Evolutionary conservation across 2,888 invertebrate species (phyloP).

Genomic region (Stictocephala bisonia): DNA sequence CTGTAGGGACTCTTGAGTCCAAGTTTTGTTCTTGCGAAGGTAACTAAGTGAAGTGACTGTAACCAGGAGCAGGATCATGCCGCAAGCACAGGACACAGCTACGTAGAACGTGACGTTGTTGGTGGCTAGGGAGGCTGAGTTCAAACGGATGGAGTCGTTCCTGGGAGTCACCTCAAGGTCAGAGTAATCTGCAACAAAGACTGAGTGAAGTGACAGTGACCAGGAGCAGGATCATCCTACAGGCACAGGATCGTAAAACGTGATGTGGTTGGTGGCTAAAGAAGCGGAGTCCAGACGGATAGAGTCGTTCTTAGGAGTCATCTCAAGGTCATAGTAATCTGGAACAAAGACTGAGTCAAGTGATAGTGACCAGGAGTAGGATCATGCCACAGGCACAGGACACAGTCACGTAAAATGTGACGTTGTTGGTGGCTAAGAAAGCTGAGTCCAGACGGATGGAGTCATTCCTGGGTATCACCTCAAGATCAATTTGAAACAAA

Average conservation of each 20-base stretch:
- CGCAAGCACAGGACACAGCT: constrained; percentile 84
- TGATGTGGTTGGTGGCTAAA: constrained; percentile 73
- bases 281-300: constrained; percentile 63
- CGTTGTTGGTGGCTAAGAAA: constrained; percentile 72
- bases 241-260: constrained; percentile 84
- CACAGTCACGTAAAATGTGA: constrained; percentile 81
- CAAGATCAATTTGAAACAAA: no score
- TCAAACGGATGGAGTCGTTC: constrained; percentile 46
- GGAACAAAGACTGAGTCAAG: constrained; percentile 68
- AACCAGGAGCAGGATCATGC: constrained; percentile 73
- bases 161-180: constrained; percentile 37
- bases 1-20: constrained; percentile 76
- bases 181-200: constrained; percentile 11
- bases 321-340: constrained; percentile 26
- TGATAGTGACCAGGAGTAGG: constrained; percentile 73
- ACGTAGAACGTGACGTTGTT: constrained; percentile 80
- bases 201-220: constrained; percentile 73
- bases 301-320: constrained; percentile 44
- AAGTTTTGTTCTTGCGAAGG: constrained; percentile 73
- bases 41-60: constrained; percentile 74
- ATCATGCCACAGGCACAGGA: constrained; percentile 82
- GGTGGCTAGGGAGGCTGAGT: constrained; percentile 68
- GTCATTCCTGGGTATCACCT: constrained; percentile 43
- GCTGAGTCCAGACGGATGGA: constrained; percentile 59
- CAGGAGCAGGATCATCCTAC: constrained; percentile 74